Conservation (phyloP, 2,113 vertebrate species). For the Paradoxurus hermaphroditus region DNA sequence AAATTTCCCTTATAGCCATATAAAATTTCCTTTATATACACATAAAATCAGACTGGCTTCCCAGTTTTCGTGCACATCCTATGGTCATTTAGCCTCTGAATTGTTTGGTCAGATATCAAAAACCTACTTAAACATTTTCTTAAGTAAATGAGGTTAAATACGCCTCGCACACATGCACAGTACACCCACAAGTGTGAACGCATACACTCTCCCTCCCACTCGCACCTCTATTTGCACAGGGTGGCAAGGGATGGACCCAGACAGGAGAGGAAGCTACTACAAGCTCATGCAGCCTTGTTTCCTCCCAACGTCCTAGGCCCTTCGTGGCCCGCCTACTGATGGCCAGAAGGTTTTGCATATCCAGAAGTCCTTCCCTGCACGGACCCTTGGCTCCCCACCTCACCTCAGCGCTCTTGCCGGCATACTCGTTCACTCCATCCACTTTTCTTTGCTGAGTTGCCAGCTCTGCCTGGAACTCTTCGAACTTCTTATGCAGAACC, state of each 20-base stretch:
- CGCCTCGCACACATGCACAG: not conserved
- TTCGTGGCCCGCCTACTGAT: not conserved
- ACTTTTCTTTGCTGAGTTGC: slow-evolving; percentile 23
- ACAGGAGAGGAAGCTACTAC: not conserved
- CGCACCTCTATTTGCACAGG: not conserved
- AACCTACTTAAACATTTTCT: not conserved
- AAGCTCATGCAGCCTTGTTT: not conserved
- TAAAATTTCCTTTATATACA: too few species aligned
- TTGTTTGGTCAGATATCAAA: not conserved
- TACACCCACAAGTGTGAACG: too few species aligned
- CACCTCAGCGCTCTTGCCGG: slow-evolving; percentile 55
- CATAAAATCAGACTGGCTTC: not conserved
- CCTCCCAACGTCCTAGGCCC: not conserved
- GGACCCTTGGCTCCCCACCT: not conserved
- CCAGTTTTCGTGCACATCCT: not conserved
- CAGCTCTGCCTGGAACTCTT: slow-evolving; percentile 70
- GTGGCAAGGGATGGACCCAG: not conserved
- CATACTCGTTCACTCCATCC: slow-evolving; percentile 62
- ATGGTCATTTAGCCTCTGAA: not conserved
- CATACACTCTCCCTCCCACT: too few species aligned
- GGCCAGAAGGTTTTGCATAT: not conserved
- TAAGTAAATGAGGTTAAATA: not conserved
- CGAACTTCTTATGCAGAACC: slow-evolving; percentile 74
- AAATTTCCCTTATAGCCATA: too few species aligned
- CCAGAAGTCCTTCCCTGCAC: not conserved